A percentile compares a stretch with the other conserved stretches of the same genome.
Evolutionary conservation across 2,797 vertebrate genomes (phyloP).

Genomic region (Sebastolobus alascanus): DNA sequence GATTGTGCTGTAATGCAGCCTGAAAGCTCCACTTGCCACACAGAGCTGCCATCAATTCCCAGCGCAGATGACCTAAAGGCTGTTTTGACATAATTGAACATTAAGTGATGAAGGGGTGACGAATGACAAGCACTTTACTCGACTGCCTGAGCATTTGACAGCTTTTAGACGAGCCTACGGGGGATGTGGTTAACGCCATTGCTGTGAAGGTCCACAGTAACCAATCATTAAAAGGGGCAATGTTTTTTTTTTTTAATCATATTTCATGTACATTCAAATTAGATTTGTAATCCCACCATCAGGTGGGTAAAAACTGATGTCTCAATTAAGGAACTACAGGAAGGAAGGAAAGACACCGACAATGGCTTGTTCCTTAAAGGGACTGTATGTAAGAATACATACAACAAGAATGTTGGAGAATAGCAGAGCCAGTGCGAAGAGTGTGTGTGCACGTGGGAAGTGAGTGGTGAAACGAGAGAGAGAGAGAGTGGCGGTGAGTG

Average conservation of each 20-base stretch:
- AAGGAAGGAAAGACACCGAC: background rate
- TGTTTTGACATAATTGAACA: constrained; percentile 83
- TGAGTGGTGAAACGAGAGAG: too few species aligned
- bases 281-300: constrained; percentile 11
- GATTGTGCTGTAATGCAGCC: constrained; percentile 72
- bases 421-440: too few species aligned
- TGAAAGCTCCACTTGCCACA: constrained; percentile 72
- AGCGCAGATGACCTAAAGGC: constrained; percentile 71
- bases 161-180: constrained; percentile 61
- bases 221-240: background rate
- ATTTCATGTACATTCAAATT: constrained; percentile 17
- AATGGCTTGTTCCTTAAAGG: background rate
- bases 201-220: constrained; percentile 43
- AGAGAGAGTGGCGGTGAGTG: too few species aligned
- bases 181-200: constrained; percentile 45
- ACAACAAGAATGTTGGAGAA: too few species aligned
- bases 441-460: too few species aligned
- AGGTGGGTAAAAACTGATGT: constrained; percentile 14
- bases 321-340: constrained; percentile 7
- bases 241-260: background rate
- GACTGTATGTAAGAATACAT: too few species aligned
- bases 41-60: constrained; percentile 72
- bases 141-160: constrained; percentile 68
- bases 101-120: constrained; percentile 79
- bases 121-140: constrained; percentile 74